Evolutionary conservation across 2,888 invertebrate species (phyloP).

Genomic region (Lithophane socia): DNA sequence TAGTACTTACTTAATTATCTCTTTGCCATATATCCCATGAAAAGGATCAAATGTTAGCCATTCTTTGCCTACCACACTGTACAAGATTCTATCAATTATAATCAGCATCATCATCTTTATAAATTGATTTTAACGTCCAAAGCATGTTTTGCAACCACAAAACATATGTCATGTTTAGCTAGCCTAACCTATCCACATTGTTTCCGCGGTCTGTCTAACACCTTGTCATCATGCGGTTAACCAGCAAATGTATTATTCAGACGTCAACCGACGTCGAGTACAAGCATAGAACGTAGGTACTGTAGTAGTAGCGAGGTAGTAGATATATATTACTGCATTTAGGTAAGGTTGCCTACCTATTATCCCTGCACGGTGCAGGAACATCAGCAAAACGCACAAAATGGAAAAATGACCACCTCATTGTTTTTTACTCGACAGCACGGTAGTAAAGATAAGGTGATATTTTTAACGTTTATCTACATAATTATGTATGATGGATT

Average conservation of each 20-base stretch:
- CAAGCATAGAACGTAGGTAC: too few relatives aligned
- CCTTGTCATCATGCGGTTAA: slow-evolving; percentile 10
- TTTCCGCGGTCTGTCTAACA: neutral
- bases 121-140: neutral
- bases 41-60: neutral
- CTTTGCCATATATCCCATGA: neutral
- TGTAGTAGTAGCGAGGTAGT: neutral
- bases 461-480: neutral
- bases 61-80: neutral
- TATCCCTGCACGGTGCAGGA: too few relatives aligned
- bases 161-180: neutral
- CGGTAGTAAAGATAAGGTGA: neutral
- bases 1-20: neutral
- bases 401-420: neutral
- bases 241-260: slow-evolving; percentile 10
- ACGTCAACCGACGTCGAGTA: neutral
- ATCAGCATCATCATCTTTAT: neutral
- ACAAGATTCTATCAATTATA: too few relatives aligned
- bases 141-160: neutral
- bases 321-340: neutral
- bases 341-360: neutral
- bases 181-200: neutral
- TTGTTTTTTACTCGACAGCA: neutral
- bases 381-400: neutral
- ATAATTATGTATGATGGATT: neutral